These are phyloP conservation scores for Papilio demoleus DNA, from an alignment of 2,888 invertebrate genomes.

Conservation along the genomic window DNA sequence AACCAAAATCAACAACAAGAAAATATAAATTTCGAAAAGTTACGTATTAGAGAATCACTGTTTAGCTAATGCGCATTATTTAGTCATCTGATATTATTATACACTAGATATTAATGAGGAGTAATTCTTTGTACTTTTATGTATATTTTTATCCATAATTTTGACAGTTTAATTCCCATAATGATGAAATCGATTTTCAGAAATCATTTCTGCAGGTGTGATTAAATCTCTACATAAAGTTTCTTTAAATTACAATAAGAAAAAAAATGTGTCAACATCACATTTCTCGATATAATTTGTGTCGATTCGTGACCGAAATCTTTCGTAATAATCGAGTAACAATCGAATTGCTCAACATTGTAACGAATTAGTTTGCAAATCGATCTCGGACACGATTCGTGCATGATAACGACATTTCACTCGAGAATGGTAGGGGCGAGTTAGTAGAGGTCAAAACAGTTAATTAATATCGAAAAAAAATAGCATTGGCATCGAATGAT, in stretches of 20 bases:
- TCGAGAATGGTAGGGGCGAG: not conserved
- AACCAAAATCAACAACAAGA: too few relatives aligned
- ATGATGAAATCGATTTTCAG: not conserved
- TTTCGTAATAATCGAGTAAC: constrained; percentile 34
- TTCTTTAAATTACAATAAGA: not conserved
- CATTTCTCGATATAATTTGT: constrained; percentile 1
- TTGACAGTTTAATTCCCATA: not conserved
- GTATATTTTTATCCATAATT: not conserved
- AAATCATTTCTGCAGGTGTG: not conserved
- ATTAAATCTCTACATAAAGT: not conserved
- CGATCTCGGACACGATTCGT: constrained; percentile 28
- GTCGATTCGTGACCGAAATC: constrained; percentile 19
- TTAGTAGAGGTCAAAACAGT: not conserved
- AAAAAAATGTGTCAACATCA: constrained; percentile 5
- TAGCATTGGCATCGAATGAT: too few relatives aligned
- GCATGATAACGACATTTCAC: constrained; percentile 24
- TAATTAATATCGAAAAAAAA: too few relatives aligned
- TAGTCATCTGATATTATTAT: too few relatives aligned
- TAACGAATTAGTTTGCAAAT: constrained; percentile 38
- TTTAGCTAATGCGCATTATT: too few relatives aligned
- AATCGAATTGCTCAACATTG: constrained; percentile 37
- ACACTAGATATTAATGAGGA: too few relatives aligned
- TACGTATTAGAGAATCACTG: too few relatives aligned
- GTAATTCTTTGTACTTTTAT: too few relatives aligned
- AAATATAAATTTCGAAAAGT: too few relatives aligned